These are phyloP conservation scores for Drosophila yakuba DNA, from an alignment of 1,140 invertebrate species.

Conservation along the genomic window DNA sequence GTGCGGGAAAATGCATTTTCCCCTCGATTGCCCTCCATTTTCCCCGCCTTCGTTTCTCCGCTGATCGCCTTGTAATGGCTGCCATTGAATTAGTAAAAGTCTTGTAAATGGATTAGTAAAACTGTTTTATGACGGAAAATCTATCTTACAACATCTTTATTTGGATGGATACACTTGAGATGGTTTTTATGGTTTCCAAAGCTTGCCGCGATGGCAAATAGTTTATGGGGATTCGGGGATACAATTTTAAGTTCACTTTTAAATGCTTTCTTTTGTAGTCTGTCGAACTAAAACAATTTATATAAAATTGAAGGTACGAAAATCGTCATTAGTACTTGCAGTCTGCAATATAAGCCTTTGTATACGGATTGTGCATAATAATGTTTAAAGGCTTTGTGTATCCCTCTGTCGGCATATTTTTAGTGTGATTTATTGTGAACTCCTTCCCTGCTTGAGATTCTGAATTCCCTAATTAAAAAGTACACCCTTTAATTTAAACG, in stretches of 20 bases:
- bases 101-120: slow-evolving; percentile 65
- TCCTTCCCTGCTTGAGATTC: not conserved
- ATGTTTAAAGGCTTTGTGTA: not conserved
- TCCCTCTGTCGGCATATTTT: not conserved
- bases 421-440: slow-evolving; percentile 17
- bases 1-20: slow-evolving; percentile 19
- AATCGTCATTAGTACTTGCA: too few relatives aligned
- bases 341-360: too few relatives aligned
- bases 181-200: slow-evolving; percentile 17
- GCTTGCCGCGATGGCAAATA: slow-evolving; percentile 3
- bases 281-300: too few relatives aligned
- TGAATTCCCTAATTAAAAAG: slow-evolving; percentile 26
- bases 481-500: slow-evolving; percentile 30
- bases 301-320: too few relatives aligned
- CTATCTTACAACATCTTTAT: slow-evolving; percentile 30
- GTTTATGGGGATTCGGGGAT: not conserved
- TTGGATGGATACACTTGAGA: slow-evolving; percentile 18
- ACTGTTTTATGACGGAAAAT: slow-evolving; percentile 34
- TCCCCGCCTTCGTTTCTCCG: slow-evolving; percentile 25
- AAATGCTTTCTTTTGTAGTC: not conserved
- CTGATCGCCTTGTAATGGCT: slow-evolving; percentile 37
- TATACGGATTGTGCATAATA: not conserved
- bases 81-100: slow-evolving; percentile 56
- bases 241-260: not conserved
- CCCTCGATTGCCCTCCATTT: slow-evolving; percentile 11